A percentile compares a stretch with the other conserved stretches of the same genome.
Conservation (phyloP, 2,888 invertebrate genomes). For the Mesorhabditis spiculigera region DNA sequence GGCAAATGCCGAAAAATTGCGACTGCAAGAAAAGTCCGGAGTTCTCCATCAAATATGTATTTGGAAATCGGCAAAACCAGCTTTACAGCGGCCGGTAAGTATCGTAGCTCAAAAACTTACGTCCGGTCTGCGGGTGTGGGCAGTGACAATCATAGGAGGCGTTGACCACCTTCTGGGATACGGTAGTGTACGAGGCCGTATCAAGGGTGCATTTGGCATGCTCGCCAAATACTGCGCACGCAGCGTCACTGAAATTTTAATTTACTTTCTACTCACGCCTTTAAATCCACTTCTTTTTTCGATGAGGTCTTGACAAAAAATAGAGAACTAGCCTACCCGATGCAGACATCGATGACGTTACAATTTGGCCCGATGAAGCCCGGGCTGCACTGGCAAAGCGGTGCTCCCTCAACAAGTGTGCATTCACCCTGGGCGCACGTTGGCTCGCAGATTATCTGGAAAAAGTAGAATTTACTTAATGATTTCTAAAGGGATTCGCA, state of each 20-base stretch:
- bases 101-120: constrained; percentile 14
- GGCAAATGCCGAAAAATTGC: not conserved
- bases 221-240: constrained; percentile 45
- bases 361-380: constrained; percentile 54
- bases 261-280: not conserved
- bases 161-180: constrained; percentile 25
- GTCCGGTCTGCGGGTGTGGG: constrained; percentile 37
- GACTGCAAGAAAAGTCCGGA: not conserved
- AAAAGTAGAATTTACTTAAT: not conserved
- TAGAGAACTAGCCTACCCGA: constrained; percentile 33
- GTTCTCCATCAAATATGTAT: no score
- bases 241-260: constrained; percentile 39
- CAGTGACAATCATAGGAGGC: constrained; percentile 38
- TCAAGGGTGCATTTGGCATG: constrained; percentile 43
- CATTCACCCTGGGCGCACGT: constrained; percentile 1
- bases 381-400: constrained; percentile 39
- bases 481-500: no score
- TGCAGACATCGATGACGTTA: constrained; percentile 51
- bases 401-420: constrained; percentile 5
- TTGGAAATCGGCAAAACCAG: no score
- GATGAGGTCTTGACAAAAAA: no score
- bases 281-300: not conserved
- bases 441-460: constrained; percentile 28
- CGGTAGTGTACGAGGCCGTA: constrained; percentile 30
- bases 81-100: no score